Percentiles rank a stretch among this genome's conserved stretches.
These are phyloP conservation scores for Cetonia aurata DNA, from an alignment of 2,888 invertebrate genomes.

Conservation along the genomic window DNA sequence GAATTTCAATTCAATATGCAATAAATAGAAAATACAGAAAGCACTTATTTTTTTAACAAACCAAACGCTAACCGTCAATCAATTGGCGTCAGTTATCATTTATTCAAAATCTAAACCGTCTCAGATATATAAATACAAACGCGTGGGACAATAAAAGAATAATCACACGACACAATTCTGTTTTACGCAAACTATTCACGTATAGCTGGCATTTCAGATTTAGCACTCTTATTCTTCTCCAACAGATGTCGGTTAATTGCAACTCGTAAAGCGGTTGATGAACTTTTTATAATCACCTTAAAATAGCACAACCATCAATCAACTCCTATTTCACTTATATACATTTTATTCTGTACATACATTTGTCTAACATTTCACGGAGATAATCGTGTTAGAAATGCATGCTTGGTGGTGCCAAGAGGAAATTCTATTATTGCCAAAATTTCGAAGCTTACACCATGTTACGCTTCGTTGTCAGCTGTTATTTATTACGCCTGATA, in stretches of 20 bases:
- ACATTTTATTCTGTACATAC: neutral
- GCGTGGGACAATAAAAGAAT: too few species aligned
- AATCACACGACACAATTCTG: neutral
- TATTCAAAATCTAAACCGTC: too few species aligned
- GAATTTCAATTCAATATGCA: too few species aligned
- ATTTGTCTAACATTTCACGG: constrained; percentile 8
- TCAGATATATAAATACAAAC: too few species aligned
- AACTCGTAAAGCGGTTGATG: constrained; percentile 32
- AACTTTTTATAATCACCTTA: constrained; percentile 25
- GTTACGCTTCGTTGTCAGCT: constrained; percentile 7
- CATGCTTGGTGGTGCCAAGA: constrained; percentile 9
- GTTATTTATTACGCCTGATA: constrained; percentile 15
- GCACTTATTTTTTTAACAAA: too few species aligned
- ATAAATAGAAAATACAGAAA: too few species aligned
- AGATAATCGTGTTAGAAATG: constrained; percentile 10
- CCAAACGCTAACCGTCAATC: too few species aligned
- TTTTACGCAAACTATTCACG: too few species aligned
- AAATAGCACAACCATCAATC: constrained; percentile 19
- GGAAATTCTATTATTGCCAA: constrained; percentile 28
- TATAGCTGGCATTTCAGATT: too few species aligned
- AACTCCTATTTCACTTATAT: constrained; percentile 2
- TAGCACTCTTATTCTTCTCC: neutral
- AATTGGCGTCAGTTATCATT: too few species aligned
- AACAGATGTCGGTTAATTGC: constrained; percentile 12
- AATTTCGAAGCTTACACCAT: constrained; percentile 1